Evolutionary conservation across 2,113 vertebrate genomes (phyloP).

Genomic region (Clinocottus analis): DNA sequence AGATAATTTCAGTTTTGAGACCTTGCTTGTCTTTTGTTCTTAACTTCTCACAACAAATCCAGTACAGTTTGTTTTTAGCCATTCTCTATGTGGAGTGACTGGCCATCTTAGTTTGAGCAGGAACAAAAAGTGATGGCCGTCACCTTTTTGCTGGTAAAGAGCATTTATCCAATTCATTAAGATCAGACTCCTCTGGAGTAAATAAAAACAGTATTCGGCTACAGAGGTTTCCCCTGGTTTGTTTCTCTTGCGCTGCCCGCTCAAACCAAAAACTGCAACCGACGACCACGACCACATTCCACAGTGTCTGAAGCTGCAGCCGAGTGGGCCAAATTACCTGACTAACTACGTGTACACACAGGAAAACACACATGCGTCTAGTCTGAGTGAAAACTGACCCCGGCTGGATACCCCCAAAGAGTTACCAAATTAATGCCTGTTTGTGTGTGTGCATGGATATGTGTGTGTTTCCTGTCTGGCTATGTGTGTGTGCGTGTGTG

Average conservation of each 20-base stretch:
- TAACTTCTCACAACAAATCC: not conserved
- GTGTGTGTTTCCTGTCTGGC: constrained; percentile 1
- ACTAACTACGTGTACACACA: constrained; percentile 37
- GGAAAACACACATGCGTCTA: constrained; percentile 41
- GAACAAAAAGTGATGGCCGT: not conserved
- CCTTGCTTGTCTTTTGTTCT: constrained; percentile 22
- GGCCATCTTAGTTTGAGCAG: not conserved
- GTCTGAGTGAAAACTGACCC: constrained; percentile 60
- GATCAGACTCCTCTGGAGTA: not conserved
- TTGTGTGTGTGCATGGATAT: constrained; percentile 21
- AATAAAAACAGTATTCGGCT: not conserved
- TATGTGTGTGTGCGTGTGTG: constrained; percentile 14
- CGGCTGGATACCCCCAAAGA: constrained; percentile 55
- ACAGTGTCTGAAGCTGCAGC: constrained; percentile 63
- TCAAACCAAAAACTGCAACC: constrained; percentile 44
- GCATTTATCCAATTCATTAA: not conserved
- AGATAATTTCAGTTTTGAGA: constrained; percentile 42
- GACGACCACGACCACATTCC: constrained; percentile 62
- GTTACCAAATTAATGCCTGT: constrained; percentile 53
- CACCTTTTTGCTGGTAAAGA: not conserved
- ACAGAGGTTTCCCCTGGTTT: constrained; percentile 6
- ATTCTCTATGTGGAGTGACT: not conserved
- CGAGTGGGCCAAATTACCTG: constrained; percentile 73
- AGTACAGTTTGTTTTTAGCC: not conserved
- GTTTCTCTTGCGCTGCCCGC: constrained; percentile 38